These are phyloP conservation scores for Drosophila micromelanica DNA, from an alignment of 1,140 invertebrate genomes.

Conservation along the genomic window DNA sequence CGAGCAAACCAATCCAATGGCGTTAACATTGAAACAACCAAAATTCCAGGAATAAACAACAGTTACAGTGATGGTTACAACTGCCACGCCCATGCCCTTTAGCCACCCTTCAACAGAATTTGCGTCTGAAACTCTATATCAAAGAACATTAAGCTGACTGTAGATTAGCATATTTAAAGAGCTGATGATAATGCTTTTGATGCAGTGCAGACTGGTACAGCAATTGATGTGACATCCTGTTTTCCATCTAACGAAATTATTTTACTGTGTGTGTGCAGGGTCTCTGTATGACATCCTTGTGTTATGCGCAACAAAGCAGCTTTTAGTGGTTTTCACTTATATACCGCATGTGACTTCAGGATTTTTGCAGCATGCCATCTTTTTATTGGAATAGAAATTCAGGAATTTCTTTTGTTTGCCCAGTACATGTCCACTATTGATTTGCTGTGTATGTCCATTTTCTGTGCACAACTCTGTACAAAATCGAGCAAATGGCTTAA, in stretches of 20 bases:
- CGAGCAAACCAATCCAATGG: constrained; percentile 7
- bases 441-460: neutral
- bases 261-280: neutral
- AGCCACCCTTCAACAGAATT: neutral
- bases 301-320: neutral
- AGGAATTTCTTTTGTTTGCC: constrained; percentile 24
- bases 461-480: neutral
- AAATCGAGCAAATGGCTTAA: neutral
- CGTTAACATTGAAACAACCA: constrained; percentile 9
- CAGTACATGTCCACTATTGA: constrained; percentile 2
- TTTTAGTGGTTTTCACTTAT: neutral
- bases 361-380: neutral
- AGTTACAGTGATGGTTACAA: neutral
- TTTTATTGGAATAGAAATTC: neutral
- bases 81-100: neutral
- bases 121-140: neutral
- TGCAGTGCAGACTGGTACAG: neutral
- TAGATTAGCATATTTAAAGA: constrained; percentile 70
- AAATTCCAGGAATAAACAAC: neutral
- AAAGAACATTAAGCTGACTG: neutral
- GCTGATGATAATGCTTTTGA: constrained; percentile 20
- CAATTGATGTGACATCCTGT: neutral
- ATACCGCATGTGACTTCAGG: neutral
- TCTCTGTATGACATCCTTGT: neutral
- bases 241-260: neutral